Base-by-base conservation (phyloP, 2,797 vertebrate genomes). In the Xerus rutilus region DNA sequence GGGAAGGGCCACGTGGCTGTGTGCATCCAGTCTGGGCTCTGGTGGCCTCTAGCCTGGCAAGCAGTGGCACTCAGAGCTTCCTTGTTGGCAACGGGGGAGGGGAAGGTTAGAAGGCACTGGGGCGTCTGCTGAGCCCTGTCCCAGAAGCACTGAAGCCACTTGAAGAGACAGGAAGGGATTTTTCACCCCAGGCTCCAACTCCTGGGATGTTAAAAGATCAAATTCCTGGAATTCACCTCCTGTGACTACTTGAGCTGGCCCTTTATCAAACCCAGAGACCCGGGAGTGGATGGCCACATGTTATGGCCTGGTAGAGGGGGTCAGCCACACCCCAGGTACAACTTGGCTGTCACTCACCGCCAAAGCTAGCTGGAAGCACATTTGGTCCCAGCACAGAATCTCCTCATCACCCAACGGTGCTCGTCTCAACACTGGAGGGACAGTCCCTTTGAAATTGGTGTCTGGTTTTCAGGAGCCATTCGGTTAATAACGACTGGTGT, bases 201-300 rank as follows among this genome's bases (percentile, higher is more conserved):
- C 76, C 65, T 69, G 57, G 93, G 82, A 91, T 91, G 96, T 72
- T 91, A 96, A 98, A 98, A 98, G 98, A 98, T 97, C 92, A 97
- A 7, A 98, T 98, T 98, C 97, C 97, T 98, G 89, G 94, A 98
- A 97, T 98, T 97, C 96, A 95, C 96, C 96, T 98, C 5, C 87
- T 74, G 81, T 72, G 65, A 94, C 67, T 81, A 89, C 69, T 95
- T 47, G 88, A 97, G 95, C 91, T 1, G 28, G 21, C 73, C 67
- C 30, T 69, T 64, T 5, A 7, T 76, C 32, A 43, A 25, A 28
- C 72, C 2, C 20, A 25, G 77, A 62, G 76, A 65, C 76, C 47
- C 0, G 0, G 52, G 96, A 87, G 94, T 92, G 79, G 82, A 91
- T 67, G 93, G 96, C n/a, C 87, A 93, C 97, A 10, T 70, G 98